A percentile compares a stretch with the other conserved stretches of the same genome.
Conservation (phyloP, 2,797 vertebrate genomes). For the Erpetoichthys calabaricus region DNA sequence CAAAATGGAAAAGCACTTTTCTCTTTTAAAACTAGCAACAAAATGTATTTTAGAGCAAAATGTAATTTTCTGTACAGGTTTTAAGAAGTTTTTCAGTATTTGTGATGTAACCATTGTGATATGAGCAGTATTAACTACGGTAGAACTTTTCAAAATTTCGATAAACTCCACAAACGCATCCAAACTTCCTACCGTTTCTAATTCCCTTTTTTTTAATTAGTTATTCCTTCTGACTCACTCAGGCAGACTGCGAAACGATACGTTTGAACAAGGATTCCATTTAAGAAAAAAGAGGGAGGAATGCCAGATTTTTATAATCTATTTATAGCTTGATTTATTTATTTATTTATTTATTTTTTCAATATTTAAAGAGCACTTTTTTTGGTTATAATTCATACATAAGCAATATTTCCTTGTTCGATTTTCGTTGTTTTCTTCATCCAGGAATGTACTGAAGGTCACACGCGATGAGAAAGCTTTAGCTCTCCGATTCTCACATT, state of each 20-base stretch:
- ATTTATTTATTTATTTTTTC: constrained; percentile 24
- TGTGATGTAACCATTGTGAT: constrained; percentile 87
- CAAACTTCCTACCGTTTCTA: constrained; percentile 89
- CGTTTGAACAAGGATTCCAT: constrained; percentile 51
- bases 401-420: constrained; percentile 43
- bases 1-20: constrained; percentile 45
- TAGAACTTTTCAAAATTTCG: constrained; percentile 24
- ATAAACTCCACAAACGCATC: no score
- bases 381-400: constrained; percentile 36
- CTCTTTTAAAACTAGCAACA: constrained; percentile 65
- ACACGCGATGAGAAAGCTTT: no score
- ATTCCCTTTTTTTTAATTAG: constrained; percentile 36
- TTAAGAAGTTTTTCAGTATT: constrained; percentile 96
- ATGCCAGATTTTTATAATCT: constrained; percentile 52
- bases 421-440: not conserved
- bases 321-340: constrained; percentile 57
- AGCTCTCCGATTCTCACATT: no score
- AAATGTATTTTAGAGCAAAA: constrained; percentile 92
- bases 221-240: no score
- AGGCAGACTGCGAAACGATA: not conserved
- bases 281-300: constrained; percentile 34
- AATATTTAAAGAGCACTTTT: constrained; percentile 28
- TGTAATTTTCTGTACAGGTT: constrained; percentile 94
- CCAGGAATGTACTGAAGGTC: no score
- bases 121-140: constrained; percentile 80